Conservation (phyloP, 1,140 invertebrate species). For the Monomorium pharaonis region DNA sequence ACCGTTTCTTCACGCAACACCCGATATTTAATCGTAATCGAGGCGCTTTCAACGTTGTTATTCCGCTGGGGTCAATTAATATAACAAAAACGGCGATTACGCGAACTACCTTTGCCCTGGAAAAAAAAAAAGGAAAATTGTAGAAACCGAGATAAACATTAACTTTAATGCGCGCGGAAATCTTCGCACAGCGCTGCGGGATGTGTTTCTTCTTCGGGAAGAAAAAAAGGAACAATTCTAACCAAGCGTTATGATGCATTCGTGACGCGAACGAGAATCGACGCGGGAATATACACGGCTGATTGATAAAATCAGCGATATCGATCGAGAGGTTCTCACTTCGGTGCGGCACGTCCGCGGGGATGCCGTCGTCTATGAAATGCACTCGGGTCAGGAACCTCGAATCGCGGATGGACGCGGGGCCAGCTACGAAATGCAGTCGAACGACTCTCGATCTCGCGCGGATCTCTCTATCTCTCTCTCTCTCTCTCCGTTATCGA, state of each 20-base stretch:
- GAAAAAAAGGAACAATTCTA: background rate
- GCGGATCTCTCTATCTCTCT: conserved; percentile 63
- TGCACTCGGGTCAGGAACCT: conserved; percentile 53
- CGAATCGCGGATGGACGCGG: background rate
- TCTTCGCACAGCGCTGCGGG: background rate
- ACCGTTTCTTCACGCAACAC: background rate
- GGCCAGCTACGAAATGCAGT: conserved; percentile 53
- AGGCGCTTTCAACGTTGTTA: background rate
- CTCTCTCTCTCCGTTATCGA: too few species aligned
- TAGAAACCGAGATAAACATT: background rate
- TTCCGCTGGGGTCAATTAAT: conserved; percentile 47
- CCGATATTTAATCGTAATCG: conserved; percentile 13
- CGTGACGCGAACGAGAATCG: conserved; percentile 8
- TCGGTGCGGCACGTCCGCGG: conserved; percentile 22
- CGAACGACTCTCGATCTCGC: conserved; percentile 70
- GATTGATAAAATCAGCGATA: conserved; percentile 48
- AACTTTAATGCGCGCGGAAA: background rate
- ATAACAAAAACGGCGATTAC: conserved; percentile 62
- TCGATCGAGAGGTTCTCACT: conserved; percentile 52
- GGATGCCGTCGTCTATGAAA: conserved; percentile 24
- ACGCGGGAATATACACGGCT: background rate
- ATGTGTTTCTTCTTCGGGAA: background rate
- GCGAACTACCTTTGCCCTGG: conserved; percentile 22
- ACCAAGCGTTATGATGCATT: background rate
- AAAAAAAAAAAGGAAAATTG: conserved; percentile 13